Percentiles rank a stretch among this genome's conserved stretches.
Evolutionary conservation across 2,888 invertebrate genomes (phyloP).

Genomic region (Synanthedon myopaeformis): DNA sequence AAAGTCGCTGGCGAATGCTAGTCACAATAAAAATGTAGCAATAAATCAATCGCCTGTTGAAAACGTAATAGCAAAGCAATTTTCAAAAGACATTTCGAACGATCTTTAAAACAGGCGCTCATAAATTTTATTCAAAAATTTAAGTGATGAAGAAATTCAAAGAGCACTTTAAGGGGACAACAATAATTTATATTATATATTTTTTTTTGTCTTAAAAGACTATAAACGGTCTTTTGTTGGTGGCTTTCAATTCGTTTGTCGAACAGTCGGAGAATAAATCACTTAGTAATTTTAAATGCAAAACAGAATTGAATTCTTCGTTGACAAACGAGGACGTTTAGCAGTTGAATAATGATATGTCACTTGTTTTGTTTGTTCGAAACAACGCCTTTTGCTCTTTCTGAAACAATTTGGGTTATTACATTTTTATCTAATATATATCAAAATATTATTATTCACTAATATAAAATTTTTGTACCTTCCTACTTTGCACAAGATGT

Average conservation of each 20-base stretch:
- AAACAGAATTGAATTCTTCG: slow-evolving; percentile 2
- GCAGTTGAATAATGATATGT: neutral
- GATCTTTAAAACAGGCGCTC: neutral
- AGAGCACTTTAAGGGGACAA: neutral
- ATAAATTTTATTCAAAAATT: neutral
- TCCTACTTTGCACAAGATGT: too few species aligned
- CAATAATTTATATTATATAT: neutral
- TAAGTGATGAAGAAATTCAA: neutral
- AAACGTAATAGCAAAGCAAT: neutral
- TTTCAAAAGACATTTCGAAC: neutral
- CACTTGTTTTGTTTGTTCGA: neutral
- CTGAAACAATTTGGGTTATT: too few species aligned
- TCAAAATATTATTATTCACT: too few species aligned
- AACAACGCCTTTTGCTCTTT: neutral
- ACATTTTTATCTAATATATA: too few species aligned
- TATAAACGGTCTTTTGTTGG: neutral
- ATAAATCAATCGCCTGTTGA: neutral
- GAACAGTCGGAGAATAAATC: slow-evolving; percentile 9
- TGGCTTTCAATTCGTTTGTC: slow-evolving; percentile 1
- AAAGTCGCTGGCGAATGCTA: too few species aligned
- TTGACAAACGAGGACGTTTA: slow-evolving; percentile 4
- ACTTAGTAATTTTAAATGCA: slow-evolving; percentile 10
- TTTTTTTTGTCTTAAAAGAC: neutral
- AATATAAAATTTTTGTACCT: too few species aligned
- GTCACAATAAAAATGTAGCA: neutral